Conservation (phyloP, 30 jellyfish, hydroid and myxozoan genomes). For the Phacellophora camtschatica region DNA sequence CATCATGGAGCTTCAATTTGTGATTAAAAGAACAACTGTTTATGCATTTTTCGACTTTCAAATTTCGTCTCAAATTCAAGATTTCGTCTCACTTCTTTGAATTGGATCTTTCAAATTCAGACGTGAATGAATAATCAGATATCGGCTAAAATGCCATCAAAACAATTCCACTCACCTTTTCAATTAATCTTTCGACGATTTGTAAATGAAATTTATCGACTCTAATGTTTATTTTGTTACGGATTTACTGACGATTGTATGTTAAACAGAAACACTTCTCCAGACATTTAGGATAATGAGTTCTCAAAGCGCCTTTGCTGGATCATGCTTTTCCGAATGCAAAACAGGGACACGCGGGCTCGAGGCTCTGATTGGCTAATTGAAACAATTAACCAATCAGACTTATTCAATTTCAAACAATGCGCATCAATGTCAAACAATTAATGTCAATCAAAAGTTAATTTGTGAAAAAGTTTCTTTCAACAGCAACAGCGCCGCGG, state of each 20-base stretch:
- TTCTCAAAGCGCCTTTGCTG: constrained; percentile 51
- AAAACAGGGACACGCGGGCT: constrained; percentile 77
- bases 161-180: background rate
- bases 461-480: constrained; percentile 53
- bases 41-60: no score
- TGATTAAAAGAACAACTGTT: no score
- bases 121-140: no score
- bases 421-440: constrained; percentile 44
- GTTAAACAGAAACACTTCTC: constrained; percentile 38
- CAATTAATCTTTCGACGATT: no score
- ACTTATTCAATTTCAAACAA: constrained; percentile 39
- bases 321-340: constrained; percentile 72
- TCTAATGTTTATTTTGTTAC: constrained; percentile 35
- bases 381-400: constrained; percentile 46
- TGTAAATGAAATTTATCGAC: background rate
- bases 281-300: constrained; percentile 65
- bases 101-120: no score
- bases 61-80: no score
- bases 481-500: constrained; percentile 48
- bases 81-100: no score
- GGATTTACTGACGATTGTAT: constrained; percentile 52
- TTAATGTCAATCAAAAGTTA: constrained; percentile 62
- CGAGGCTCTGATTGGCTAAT: constrained; percentile 53
- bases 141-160: no score
- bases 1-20: no score